Percentiles rank a stretch among this genome's conserved stretches.
Evolutionary conservation across 2,888 invertebrate genomes (phyloP).

Genomic region (Merodon equestris): DNA sequence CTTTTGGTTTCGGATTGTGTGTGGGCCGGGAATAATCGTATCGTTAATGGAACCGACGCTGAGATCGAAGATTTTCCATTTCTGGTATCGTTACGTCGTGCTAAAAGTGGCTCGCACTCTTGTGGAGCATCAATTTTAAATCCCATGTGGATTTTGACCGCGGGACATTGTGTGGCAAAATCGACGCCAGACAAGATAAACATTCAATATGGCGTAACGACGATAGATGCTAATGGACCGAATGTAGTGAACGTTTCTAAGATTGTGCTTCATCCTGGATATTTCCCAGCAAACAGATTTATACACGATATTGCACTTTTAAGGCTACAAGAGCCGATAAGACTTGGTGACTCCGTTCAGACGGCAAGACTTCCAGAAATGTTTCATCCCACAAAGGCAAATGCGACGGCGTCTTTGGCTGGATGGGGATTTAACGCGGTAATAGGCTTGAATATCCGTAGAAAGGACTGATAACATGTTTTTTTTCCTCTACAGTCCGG

Average conservation of each 20-base stretch:
- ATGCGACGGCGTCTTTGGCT: slow-evolving; percentile 72
- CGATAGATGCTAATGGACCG: slow-evolving; percentile 70
- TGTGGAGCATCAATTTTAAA: slow-evolving; percentile 76
- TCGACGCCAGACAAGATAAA: slow-evolving; percentile 70
- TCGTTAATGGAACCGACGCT: slow-evolving; percentile 75
- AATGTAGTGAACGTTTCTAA: slow-evolving; percentile 71
- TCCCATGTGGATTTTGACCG: slow-evolving; percentile 75
- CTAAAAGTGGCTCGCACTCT: slow-evolving; percentile 72
- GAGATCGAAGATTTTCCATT: slow-evolving; percentile 74
- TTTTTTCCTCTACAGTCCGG: slow-evolving; percentile 73
- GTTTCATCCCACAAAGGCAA: slow-evolving; percentile 66
- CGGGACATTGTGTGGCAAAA: slow-evolving; percentile 75
- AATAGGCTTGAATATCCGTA: slow-evolving; percentile 38
- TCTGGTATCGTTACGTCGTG: slow-evolving; percentile 73
- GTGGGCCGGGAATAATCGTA: slow-evolving; percentile 56
- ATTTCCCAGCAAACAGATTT: slow-evolving; percentile 71
- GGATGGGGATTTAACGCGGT: slow-evolving; percentile 78
- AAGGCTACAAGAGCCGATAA: slow-evolving; percentile 70
- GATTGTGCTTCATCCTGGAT: slow-evolving; percentile 74
- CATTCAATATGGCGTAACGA: slow-evolving; percentile 75
- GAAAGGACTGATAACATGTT: background rate
- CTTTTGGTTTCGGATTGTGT: slow-evolving; percentile 4
- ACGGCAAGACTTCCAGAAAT: slow-evolving; percentile 73
- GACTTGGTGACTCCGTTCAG: slow-evolving; percentile 69
- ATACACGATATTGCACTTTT: slow-evolving; percentile 75